Conservation (phyloP, 1,140 invertebrate species). For the Musca vetustissima region DNA sequence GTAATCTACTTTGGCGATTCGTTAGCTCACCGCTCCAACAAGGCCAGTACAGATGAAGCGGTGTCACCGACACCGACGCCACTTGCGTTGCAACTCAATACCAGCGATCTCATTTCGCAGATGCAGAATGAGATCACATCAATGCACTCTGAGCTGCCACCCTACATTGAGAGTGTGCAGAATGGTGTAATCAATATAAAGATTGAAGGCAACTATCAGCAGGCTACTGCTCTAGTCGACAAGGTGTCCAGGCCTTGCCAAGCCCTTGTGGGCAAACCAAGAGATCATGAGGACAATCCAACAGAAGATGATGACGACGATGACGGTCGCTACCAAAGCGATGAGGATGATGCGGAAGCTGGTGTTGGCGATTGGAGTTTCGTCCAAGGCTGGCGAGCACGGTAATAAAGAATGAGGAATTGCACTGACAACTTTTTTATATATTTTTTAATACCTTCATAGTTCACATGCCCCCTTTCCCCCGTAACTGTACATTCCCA, state of each 20-base stretch:
- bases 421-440: neutral
- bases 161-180: conserved; percentile 56
- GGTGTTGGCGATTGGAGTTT: conserved; percentile 69
- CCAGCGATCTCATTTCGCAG: conserved; percentile 11
- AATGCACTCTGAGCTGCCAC: conserved; percentile 57
- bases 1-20: conserved; percentile 72
- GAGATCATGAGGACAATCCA: conserved; percentile 48
- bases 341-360: conserved; percentile 53
- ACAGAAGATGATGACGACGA: conserved; percentile 34
- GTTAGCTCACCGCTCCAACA: conserved; percentile 57
- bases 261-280: conserved; percentile 26
- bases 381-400: conserved; percentile 68
- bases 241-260: conserved; percentile 53
- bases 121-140: conserved; percentile 3
- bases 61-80: neutral
- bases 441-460: too few species aligned
- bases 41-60: conserved; percentile 7
- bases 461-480: too few species aligned
- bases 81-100: neutral
- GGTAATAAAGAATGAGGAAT: conserved; percentile 37
- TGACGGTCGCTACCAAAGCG: neutral
- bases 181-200: conserved; percentile 66
- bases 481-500: too few species aligned
- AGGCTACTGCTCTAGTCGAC: conserved; percentile 62
- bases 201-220: conserved; percentile 66